A percentile compares a stretch with the other conserved stretches of the same genome.
Conservation (phyloP, 2,797 vertebrate species). For the Gorsachius magnificus region DNA sequence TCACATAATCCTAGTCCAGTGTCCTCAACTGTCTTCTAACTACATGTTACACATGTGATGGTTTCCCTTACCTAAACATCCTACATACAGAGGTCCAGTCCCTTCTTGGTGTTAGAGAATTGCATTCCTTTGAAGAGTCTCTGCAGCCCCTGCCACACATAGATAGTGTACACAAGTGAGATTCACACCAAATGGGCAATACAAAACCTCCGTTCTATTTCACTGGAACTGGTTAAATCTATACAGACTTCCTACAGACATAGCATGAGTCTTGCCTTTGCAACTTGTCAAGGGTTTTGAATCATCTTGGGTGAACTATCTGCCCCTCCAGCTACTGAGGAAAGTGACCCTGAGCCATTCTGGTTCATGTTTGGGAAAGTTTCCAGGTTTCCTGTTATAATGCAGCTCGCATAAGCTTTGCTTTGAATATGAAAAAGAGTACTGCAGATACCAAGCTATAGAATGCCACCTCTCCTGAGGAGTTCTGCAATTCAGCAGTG, state of each 20-base stretch:
- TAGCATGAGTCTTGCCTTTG: neutral
- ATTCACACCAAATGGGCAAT: neutral
- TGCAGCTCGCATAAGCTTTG: neutral
- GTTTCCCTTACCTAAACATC: neutral
- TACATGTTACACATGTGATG: fast-evolving
- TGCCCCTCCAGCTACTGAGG: neutral
- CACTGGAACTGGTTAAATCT: neutral
- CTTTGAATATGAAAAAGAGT: neutral
- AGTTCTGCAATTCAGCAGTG: neutral
- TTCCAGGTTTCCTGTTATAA: neutral
- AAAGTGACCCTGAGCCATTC: neutral
- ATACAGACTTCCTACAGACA: neutral
- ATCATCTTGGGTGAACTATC: neutral
- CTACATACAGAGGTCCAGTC: neutral
- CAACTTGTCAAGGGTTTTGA: neutral
- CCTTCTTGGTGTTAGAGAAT: neutral
- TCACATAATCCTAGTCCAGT: neutral
- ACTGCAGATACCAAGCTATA: neutral
- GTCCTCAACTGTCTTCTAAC: neutral
- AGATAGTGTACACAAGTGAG: neutral
- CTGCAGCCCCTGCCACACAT: neutral
- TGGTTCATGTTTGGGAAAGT: neutral
- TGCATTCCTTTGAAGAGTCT: neutral
- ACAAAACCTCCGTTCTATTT: neutral
- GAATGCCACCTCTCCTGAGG: neutral